Conservation (phyloP, 2,113 vertebrate species). For the Mixornis gularis region DNA sequence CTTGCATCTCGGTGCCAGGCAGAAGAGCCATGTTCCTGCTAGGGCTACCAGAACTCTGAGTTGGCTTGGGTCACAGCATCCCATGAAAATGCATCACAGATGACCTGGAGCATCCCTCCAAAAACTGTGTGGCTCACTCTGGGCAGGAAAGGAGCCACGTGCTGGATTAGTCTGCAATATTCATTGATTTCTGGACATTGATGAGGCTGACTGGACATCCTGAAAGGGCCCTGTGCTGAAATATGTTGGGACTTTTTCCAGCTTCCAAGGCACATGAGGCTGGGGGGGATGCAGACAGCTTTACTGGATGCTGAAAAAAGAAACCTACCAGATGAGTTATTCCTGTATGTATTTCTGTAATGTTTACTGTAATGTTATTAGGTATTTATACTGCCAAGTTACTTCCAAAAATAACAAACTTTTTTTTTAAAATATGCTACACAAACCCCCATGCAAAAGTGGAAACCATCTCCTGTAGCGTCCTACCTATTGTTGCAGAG, state of each 20-base stretch:
- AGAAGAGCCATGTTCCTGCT: neutral
- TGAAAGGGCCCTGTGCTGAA: neutral
- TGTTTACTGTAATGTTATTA: constrained; percentile 1
- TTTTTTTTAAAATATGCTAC: neutral
- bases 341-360: neutral
- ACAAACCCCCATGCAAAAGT: neutral
- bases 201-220: neutral
- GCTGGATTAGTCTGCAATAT: neutral
- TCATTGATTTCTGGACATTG: neutral
- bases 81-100: neutral
- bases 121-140: neutral
- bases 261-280: neutral
- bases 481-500: neutral
- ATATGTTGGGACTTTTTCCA: neutral
- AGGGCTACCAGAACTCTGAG: neutral
- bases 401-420: neutral
- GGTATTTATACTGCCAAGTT: neutral
- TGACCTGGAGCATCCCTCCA: neutral
- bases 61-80: neutral
- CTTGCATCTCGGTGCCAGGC: neutral
- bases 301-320: constrained; percentile 24
- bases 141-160: neutral
- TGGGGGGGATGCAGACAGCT: neutral
- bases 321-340: neutral
- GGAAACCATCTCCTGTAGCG: neutral